Percentiles rank a stretch among this genome's conserved stretches.
Evolutionary conservation across 2,888 invertebrate species (phyloP).

Genomic region (Microchrysa polita): DNA sequence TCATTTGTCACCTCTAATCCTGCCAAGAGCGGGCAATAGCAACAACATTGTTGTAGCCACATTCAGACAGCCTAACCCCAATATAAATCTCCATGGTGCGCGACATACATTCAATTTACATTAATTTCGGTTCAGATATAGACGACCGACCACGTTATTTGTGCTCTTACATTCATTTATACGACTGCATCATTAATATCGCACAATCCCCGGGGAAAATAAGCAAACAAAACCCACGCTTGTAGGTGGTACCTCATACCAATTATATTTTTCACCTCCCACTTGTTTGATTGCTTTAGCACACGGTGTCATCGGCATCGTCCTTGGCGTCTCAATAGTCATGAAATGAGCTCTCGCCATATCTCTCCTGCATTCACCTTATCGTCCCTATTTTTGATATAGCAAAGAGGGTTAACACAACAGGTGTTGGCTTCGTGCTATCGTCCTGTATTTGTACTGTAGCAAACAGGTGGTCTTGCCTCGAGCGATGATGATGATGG

Average conservation of each 20-base stretch:
- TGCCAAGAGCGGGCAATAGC: too few species aligned
- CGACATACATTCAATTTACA: constrained; percentile 11
- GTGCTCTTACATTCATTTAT: neutral
- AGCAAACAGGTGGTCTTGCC: constrained; percentile 36
- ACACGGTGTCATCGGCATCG: constrained; percentile 4
- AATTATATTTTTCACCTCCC: neutral
- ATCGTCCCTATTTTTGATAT: neutral
- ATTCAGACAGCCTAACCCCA: too few species aligned
- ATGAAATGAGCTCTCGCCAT: constrained; percentile 12
- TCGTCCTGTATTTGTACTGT: neutral
- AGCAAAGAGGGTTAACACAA: constrained; percentile 37
- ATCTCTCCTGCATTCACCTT: constrained; percentile 22
- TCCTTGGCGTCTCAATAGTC: neutral
- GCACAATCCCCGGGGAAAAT: constrained; percentile 17
- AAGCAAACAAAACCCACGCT: constrained; percentile 9
- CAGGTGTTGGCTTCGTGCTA: constrained; percentile 29
- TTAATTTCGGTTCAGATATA: constrained; percentile 3
- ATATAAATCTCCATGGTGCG: too few species aligned
- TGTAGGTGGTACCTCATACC: too few species aligned
- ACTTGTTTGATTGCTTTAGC: constrained; percentile 38
- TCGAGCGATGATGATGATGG: neutral
- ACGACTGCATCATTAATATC: constrained; percentile 15
- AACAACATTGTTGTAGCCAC: too few species aligned
- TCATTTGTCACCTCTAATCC: too few species aligned
- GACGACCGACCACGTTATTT: neutral